These are phyloP conservation scores for Zaprionus tsacasi DNA, from an alignment of 1,140 invertebrate species.

Conservation along the genomic window DNA sequence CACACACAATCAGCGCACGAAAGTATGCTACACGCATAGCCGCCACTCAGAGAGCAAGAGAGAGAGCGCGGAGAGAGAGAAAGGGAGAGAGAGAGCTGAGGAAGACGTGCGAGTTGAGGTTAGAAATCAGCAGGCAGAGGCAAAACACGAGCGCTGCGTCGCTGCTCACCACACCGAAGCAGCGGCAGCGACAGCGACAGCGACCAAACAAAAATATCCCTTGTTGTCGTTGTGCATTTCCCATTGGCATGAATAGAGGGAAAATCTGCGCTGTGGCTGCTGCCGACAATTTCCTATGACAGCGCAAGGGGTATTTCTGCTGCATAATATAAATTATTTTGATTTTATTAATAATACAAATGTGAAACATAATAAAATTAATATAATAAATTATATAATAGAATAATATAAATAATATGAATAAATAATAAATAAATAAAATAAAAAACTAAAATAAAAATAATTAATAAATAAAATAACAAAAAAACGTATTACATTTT, in stretches of 20 bases:
- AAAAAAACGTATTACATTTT: no score
- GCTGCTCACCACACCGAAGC: constrained; percentile 52
- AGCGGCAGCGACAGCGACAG: background rate
- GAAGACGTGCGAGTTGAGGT: constrained; percentile 4
- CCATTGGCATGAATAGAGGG: constrained; percentile 21
- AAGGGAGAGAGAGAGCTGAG: background rate
- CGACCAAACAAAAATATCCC: constrained; percentile 29
- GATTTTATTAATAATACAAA: background rate
- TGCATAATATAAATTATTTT: background rate
- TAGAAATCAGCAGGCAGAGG: constrained; percentile 42
- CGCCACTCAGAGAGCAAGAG: background rate
- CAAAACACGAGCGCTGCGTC: constrained; percentile 18
- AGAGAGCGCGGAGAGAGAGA: background rate
- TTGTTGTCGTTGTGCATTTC: background rate
- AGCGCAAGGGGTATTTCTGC: background rate
- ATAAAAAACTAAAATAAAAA: background rate
- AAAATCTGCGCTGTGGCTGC: constrained; percentile 12
- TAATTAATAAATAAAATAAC: no score
- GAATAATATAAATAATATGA: background rate
- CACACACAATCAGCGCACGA: constrained; percentile 70
- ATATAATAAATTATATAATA: background rate
- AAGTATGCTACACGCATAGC: constrained; percentile 68
- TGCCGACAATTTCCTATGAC: background rate
- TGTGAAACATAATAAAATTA: background rate
- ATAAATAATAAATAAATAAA: background rate